Base-by-base conservation (phyloP, 2,888 invertebrate genomes). In the Hyles lineata region DNA sequence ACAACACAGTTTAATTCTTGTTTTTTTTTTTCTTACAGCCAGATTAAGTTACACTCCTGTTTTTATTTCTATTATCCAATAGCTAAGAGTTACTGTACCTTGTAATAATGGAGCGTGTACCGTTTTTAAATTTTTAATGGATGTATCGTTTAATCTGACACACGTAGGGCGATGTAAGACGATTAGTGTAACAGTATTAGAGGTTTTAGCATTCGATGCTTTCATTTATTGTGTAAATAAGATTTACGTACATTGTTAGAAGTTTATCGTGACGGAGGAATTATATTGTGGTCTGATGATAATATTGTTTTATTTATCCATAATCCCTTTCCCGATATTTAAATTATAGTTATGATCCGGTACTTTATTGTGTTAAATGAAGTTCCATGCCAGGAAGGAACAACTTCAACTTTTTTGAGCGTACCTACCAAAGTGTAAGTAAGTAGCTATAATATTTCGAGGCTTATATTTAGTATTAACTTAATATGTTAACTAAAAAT, bases 171-270 rank as follows among this genome's bases (percentile, higher is more conserved):
- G 43, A 67, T 50, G 67, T 67, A 50, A 67, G 67, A 23, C 67
- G 32, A n/a, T 62, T 67, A 67, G 67, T 67, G 50, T 61, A 29
- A 87, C 90, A 90, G 89, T 91, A 89, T 90, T 91, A 89, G 87
- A 80, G 83, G 87, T 87, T 87, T 89, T 86, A 89, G 89, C 89
- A 89, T 92, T 86, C 86, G 85, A 92, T 90, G 92, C 92, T 92
- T 93, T 90, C 90, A 90, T 87, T 87, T 85, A 86, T 89, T 90
- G 85, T 92, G 92, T 94, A 93, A 90, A 93, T 92, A 92, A 90
- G 82, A 91, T 90, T 92, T 91, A 91, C 87, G 85, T 90, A 87
- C 85, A 85, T 89, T 89, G 89, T 91, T 92, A 92, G 91, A 88
- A 83, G 85, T 89, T 90, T 90, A 91, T 87, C 82, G 88, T 88